Evolutionary conservation across 2,113 vertebrate species (phyloP).

Genomic region (Willisornis vidua): DNA sequence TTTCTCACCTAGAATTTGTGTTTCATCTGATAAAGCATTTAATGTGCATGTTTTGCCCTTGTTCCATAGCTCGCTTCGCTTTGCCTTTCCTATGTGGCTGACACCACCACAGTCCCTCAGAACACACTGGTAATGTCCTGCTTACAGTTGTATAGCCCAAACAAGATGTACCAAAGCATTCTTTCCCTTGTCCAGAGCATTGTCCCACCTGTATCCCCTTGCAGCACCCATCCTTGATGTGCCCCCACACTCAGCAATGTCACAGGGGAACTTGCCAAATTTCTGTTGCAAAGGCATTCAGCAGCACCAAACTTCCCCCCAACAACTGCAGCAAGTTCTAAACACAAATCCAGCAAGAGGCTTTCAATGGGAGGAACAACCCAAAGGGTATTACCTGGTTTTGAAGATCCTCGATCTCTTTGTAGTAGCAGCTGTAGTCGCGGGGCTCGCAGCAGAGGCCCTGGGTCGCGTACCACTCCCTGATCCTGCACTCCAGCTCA

Average conservation of each 20-base stretch:
- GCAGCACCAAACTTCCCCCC: background rate
- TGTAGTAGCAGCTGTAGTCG: slow-evolving; percentile 68
- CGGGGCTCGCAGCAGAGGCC: slow-evolving; percentile 38
- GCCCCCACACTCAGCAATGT: background rate
- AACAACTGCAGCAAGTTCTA: background rate
- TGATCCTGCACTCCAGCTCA: slow-evolving; percentile 71
- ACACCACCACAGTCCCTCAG: background rate
- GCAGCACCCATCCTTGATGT: background rate
- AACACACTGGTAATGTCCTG: background rate
- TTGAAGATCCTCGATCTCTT: slow-evolving; percentile 69
- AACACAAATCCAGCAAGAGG: background rate
- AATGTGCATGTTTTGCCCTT: background rate
- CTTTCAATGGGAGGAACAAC: background rate
- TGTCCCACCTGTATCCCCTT: background rate
- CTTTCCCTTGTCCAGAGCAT: background rate
- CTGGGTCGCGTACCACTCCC: slow-evolving; percentile 74
- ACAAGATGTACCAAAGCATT: background rate
- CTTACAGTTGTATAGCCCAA: background rate
- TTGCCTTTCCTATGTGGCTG: background rate
- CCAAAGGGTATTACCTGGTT: slow-evolving; percentile 52
- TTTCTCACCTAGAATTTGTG: background rate
- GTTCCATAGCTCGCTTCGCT: background rate
- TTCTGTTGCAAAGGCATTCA: background rate
- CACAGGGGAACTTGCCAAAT: background rate
- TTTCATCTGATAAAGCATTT: background rate